Percentiles rank a stretch among this genome's conserved stretches.
Conservation (phyloP, 2,113 vertebrate genomes). For the Notarius lentiginosus region DNA sequence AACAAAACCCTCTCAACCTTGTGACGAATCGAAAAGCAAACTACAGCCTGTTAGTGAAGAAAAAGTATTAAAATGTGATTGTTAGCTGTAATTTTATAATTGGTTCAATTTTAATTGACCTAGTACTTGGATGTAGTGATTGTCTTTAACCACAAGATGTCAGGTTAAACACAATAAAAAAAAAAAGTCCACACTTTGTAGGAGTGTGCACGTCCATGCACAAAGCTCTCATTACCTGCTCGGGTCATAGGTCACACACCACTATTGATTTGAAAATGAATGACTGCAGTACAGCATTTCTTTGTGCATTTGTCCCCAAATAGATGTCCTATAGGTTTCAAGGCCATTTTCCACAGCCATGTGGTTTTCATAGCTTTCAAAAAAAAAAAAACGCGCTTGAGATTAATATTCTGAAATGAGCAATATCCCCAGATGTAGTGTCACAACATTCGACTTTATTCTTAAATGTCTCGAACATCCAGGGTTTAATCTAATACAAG, state of each 20-base stretch:
- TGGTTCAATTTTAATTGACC: not conserved
- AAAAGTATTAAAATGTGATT: not conserved
- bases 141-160: slow-evolving; percentile 48
- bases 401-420: not conserved
- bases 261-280: not conserved
- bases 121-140: slow-evolving; percentile 29
- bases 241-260: not conserved
- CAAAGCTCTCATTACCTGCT: not conserved
- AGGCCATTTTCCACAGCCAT: not conserved
- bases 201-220: not conserved
- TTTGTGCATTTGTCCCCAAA: not conserved
- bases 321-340: not conserved
- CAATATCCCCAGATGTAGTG: not conserved
- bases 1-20: not conserved
- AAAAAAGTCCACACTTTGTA: not conserved
- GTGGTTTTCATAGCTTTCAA: not conserved
- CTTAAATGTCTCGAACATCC: not conserved
- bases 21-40: not conserved
- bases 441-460: not conserved
- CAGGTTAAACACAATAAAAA: slow-evolving; percentile 26
- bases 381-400: not conserved
- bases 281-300: not conserved
- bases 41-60: not conserved
- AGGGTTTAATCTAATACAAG: not conserved
- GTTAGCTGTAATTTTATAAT: not conserved